phyloP scores from a whole-genome alignment of 2,888 invertebrate genomes.

The Leucoptera coffeella region DNA sequence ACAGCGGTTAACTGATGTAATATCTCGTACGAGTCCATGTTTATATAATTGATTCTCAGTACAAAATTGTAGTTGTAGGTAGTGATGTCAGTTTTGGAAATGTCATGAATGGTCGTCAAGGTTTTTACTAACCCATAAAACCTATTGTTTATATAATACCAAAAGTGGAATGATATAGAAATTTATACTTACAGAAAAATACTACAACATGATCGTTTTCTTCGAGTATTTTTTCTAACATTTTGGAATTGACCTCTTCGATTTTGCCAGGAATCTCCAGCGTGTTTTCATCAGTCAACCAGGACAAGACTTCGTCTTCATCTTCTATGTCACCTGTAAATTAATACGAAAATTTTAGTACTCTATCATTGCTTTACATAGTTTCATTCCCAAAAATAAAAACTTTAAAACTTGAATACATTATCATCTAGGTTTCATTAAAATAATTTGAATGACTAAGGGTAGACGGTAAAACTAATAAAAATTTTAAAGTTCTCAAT shows the following conservation, averaged over 20 bases:
- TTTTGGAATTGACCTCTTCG: constrained; percentile 84
- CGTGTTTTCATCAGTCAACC: constrained; percentile 88
- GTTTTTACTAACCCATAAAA: no score
- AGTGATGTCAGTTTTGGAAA: no score
- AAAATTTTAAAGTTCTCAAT: no score
- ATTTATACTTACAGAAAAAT: constrained; percentile 80
- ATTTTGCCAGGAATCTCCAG: constrained; percentile 88
- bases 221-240: constrained; percentile 84
- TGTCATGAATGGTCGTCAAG: no score
- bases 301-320: constrained; percentile 85
- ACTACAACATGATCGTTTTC: constrained; percentile 87
- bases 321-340: constrained; percentile 74
- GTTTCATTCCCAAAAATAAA: neutral
- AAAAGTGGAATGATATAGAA: no score
- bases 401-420: no score
- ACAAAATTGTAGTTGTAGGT: no score
- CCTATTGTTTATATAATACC: no score
- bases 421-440: no score
- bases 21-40: neutral
- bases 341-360: constrained; percentile 1
- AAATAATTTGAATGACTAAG: neutral
- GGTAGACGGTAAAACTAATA: no score
- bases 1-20: constrained; percentile 1
- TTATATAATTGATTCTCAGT: no score
- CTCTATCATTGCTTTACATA: neutral